These are phyloP conservation scores for Pachypeltis micranthus DNA, from an alignment of 1,140 invertebrate genomes.

Conservation along the genomic window DNA sequence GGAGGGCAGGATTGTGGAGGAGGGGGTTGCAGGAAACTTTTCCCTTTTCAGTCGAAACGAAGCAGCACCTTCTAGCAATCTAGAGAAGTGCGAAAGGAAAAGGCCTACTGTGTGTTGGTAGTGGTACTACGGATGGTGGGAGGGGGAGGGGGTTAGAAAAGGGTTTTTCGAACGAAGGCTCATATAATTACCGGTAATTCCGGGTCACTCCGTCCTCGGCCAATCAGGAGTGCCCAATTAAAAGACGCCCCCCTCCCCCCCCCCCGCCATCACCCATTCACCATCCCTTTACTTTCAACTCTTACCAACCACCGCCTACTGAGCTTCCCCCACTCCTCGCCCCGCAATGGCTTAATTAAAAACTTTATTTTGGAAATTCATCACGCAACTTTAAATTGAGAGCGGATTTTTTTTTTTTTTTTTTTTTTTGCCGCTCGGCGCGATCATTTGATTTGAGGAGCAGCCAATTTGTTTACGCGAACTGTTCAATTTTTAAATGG, in stretches of 20 bases:
- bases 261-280: conserved; percentile 3
- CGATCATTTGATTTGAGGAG: conserved; percentile 14
- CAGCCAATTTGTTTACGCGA: conserved; percentile 14
- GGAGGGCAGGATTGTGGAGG: not conserved
- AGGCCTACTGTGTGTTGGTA: not conserved
- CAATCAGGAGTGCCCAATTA: conserved; percentile 11
- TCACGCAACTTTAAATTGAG: conserved; percentile 17
- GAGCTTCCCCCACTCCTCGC: not conserved
- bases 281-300: not conserved
- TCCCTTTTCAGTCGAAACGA: not conserved
- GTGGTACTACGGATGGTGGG: too few relatives aligned
- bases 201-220: conserved; percentile 1
- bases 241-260: not conserved
- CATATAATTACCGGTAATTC: not conserved
- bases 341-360: conserved; percentile 17
- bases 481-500: conserved; percentile 17
- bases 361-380: conserved; percentile 17
- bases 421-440: conserved; percentile 3
- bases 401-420: conserved; percentile 7
- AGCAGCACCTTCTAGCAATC: not conserved
- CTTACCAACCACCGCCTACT: too few relatives aligned
- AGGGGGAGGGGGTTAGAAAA: not conserved
- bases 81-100: not conserved
- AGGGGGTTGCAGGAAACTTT: not conserved
- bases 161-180: not conserved